Evolutionary conservation across 1,140 invertebrate genomes (phyloP), one percentile per base, ranked within the genome.

Genomic region (Drosophila biarmipes): DNA sequence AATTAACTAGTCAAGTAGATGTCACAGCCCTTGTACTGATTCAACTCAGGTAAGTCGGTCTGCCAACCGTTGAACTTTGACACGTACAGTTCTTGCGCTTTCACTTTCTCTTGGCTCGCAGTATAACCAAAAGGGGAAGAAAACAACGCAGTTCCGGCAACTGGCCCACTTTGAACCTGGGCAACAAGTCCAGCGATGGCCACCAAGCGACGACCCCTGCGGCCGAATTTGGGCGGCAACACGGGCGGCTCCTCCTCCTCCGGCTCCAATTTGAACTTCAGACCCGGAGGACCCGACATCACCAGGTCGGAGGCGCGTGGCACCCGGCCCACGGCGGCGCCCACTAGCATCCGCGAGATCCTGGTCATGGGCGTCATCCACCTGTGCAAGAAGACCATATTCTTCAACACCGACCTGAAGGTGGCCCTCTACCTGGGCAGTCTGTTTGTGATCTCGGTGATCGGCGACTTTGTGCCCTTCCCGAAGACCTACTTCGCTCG

Each of bases 401-500:
- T 98, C 74, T 95, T 97, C 71, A 95, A 98, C 79, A 96, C 96
- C 0, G 95, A 95, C 77, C 94, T 96, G n/a, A 98, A 98, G 93
- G 95, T 98, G 76, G 95, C 94, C 4, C 92, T 98, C 15, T 99
- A 99, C 92, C 93, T 97, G 71, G 94, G 94, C 45, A 94, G 95
- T 76, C 93, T 98, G 49, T 96, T 99, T 87, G 87, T 97, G 51
- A 94, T 97, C 8, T 98, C 97, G 2, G 92, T 99, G 0, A 93
- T 99, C 56, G 95, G 91, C 17, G 98, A 99, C 92, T 95, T 97
- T 71, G 73, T 96, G 12, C 94, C 95, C 35, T 94, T 97, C 93
- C 97, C 97, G 0, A 96, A 95, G 90, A 95, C 95, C 1, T 98
- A 98, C 82, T 96, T 99, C 80, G 95, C 97, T 8, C 93, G 96